These are phyloP conservation scores for Oncorhynchus kisutch DNA, from an alignment of 2,113 vertebrate species.

Conservation along the genomic window DNA sequence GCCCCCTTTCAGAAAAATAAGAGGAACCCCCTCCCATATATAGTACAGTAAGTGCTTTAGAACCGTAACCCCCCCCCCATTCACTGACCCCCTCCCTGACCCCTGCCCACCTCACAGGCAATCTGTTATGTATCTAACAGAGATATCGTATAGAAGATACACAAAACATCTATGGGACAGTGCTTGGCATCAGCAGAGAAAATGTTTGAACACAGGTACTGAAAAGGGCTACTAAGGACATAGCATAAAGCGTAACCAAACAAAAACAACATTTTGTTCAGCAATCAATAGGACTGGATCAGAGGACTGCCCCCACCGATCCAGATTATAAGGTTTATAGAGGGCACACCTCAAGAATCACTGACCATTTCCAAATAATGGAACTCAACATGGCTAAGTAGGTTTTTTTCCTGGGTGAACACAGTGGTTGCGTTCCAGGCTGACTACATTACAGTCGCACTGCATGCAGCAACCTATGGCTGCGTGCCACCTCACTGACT, in stretches of 20 bases:
- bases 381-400: neutral
- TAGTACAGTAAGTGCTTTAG: constrained; percentile 78
- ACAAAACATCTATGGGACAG: constrained; percentile 10
- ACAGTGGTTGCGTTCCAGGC: neutral
- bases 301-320: neutral
- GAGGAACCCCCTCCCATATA: constrained; percentile 45
- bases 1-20: constrained; percentile 51
- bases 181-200: constrained; percentile 47
- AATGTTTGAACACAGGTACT: constrained; percentile 36
- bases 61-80: constrained; percentile 48
- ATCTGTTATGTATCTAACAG: constrained; percentile 38
- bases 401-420: neutral
- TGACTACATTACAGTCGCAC: too few relatives aligned
- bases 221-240: constrained; percentile 1
- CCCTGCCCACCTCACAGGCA: neutral
- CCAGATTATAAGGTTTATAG: neutral
- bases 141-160: constrained; percentile 37
- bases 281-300: constrained; percentile 12
- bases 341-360: neutral
- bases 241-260: constrained; percentile 8
- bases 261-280: constrained; percentile 19
- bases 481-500: too few relatives aligned
- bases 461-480: too few relatives aligned
- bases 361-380: neutral
- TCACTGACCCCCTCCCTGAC: constrained; percentile 32